Conservation (phyloP, 2,888 invertebrate genomes). For the Latrodectus elegans region DNA sequence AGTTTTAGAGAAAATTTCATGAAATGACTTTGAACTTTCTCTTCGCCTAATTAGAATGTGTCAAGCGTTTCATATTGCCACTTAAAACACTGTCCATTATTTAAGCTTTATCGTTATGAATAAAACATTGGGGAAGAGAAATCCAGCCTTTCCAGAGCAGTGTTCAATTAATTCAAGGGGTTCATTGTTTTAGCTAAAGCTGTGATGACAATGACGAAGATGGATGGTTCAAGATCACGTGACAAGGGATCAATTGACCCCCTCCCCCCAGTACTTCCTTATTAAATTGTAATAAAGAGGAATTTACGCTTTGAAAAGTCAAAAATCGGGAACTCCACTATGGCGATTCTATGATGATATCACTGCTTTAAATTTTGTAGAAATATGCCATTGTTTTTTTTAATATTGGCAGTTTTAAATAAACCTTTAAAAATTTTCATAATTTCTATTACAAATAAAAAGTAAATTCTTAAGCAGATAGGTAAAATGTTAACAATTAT, state of each 20-base stretch:
- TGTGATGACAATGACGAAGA: constrained; percentile 66
- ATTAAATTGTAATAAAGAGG: constrained; percentile 56
- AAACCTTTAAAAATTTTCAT: too few species aligned
- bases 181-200: constrained; percentile 69
- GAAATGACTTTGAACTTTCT: constrained; percentile 29
- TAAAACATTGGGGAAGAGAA: constrained; percentile 49
- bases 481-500: too few species aligned
- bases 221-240: constrained; percentile 59
- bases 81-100: constrained; percentile 61
- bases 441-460: too few species aligned
- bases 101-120: constrained; percentile 67
- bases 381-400: too few species aligned
- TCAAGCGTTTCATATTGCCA: constrained; percentile 53
- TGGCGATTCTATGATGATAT: too few species aligned
- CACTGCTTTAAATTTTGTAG: too few species aligned
- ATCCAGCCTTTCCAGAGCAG: constrained; percentile 35
- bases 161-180: constrained; percentile 63
- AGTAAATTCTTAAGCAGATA: too few species aligned
- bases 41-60: constrained; percentile 57
- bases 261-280: constrained; percentile 8
- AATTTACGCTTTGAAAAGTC: constrained; percentile 33
- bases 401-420: too few species aligned
- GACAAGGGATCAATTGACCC: constrained; percentile 54
- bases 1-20: constrained; percentile 15
- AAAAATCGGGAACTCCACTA: neutral